A percentile compares a stretch with the other conserved stretches of the same genome.
Evolutionary conservation across 2,113 vertebrate genomes (phyloP).

Genomic region (Prunella himalayana): DNA sequence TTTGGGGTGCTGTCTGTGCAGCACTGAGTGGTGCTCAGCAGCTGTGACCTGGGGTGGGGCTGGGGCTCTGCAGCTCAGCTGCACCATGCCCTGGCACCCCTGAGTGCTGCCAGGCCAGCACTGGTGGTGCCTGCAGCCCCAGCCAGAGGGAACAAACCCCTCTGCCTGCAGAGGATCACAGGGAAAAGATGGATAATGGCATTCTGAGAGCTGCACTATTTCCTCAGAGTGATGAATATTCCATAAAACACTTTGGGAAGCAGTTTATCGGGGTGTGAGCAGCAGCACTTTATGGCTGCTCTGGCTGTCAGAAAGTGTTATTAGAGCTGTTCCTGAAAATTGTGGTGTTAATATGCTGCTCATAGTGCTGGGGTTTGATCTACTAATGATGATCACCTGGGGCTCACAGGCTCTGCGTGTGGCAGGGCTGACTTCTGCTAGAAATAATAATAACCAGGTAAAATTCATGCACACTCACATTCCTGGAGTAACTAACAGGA

Average conservation of each 20-base stretch:
- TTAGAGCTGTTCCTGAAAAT: neutral
- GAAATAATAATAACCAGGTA: neutral
- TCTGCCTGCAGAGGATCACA: neutral
- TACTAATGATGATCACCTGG: neutral
- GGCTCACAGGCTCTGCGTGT: neutral
- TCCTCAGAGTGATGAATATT: neutral
- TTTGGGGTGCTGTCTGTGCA: neutral
- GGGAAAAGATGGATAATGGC: neutral
- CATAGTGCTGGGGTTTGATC: neutral
- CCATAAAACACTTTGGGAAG: neutral
- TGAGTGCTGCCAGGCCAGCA: rapidly evolving
- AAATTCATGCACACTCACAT: neutral
- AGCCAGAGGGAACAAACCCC: rapidly evolving
- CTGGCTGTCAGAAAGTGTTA: neutral
- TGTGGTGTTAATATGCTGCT: slow-evolving; percentile 1
- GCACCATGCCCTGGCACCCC: rapidly evolving
- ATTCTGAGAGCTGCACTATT: neutral
- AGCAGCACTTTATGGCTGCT: neutral
- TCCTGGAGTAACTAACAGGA: neutral
- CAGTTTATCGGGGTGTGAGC: neutral
- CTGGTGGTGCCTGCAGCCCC: neutral
- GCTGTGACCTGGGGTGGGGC: neutral
- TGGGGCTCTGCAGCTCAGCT: neutral
- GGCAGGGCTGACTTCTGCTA: neutral
- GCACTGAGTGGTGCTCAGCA: rapidly evolving